Evolutionary conservation across 2,888 invertebrate species (phyloP).

Genomic region (Leptopterna dolabrata): DNA sequence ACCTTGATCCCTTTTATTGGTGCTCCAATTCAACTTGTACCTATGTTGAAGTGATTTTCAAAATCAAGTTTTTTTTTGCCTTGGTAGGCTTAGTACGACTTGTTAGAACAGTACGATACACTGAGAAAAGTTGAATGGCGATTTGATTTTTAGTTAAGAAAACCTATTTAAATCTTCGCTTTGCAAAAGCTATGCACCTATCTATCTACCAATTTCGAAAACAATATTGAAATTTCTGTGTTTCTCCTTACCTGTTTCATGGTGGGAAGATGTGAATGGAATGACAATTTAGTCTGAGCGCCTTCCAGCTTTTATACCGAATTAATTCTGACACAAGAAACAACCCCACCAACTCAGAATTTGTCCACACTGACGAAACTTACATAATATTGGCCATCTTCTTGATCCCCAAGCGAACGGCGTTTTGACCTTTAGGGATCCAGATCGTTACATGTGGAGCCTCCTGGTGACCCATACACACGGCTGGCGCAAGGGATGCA

Average conservation of each 20-base stretch:
- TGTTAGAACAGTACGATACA: no score
- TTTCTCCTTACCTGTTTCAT: slow-evolving; percentile 40
- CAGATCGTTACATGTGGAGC: slow-evolving; percentile 49
- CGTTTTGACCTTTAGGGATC: slow-evolving; percentile 48
- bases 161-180: neutral
- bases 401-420: neutral
- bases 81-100: no score
- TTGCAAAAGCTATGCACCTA: no score
- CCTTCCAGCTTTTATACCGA: slow-evolving; percentile 39
- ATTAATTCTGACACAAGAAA: neutral
- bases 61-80: no score
- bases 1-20: no score
- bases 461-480: neutral
- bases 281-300: slow-evolving; percentile 11
- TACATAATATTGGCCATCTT: slow-evolving; percentile 49
- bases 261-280: slow-evolving; percentile 30
- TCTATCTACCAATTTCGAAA: no score
- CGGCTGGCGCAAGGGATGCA: neutral
- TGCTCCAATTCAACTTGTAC: no score
- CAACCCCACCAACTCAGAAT: neutral
- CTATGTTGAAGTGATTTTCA: no score
- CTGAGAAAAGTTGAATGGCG: no score
- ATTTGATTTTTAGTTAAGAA: no score
- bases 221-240: neutral
- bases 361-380: slow-evolving; percentile 7